Conservation (phyloP, 2,888 invertebrate genomes). For the Lasius platythorax region DNA sequence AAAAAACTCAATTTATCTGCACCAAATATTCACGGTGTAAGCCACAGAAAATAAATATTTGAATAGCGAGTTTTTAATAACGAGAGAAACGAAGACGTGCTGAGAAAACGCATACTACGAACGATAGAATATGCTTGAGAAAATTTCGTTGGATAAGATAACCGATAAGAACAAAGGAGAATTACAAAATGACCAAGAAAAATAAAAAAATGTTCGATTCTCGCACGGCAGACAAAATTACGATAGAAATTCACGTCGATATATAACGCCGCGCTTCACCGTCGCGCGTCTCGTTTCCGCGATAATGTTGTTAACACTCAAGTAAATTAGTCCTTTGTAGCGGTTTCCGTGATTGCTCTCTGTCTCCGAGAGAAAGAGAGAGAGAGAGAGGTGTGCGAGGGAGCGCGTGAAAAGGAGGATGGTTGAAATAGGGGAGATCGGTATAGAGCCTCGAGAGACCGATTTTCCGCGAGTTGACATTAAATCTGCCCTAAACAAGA, state of each 20-base stretch:
- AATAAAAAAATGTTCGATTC: not conserved
- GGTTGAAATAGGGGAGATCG: constrained; percentile 6
- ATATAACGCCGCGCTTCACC: not conserved
- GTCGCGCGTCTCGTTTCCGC: constrained; percentile 66
- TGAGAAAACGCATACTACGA: not conserved
- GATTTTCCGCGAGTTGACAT: constrained; percentile 49
- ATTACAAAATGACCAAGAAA: not conserved
- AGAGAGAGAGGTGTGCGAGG: not conserved
- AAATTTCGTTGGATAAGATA: not conserved
- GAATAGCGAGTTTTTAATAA: not conserved
- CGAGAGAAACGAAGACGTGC: not conserved
- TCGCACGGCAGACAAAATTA: constrained; percentile 17
- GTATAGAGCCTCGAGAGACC: constrained; percentile 23
- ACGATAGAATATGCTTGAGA: not conserved
- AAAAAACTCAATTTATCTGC: not conserved
- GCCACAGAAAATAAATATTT: not conserved
- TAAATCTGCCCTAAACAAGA: constrained; percentile 52
- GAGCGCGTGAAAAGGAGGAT: constrained; percentile 25
- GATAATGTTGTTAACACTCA: constrained; percentile 77
- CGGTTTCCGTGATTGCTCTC: constrained; percentile 74
- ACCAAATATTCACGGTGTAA: not conserved
- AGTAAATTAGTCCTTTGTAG: constrained; percentile 81
- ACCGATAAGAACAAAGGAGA: constrained; percentile 18
- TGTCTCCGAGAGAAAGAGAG: constrained; percentile 33
- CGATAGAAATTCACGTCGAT: constrained; percentile 8